Evolutionary conservation across 2,888 invertebrate genomes (phyloP).

Genomic region (Eupithecia subumbrata): DNA sequence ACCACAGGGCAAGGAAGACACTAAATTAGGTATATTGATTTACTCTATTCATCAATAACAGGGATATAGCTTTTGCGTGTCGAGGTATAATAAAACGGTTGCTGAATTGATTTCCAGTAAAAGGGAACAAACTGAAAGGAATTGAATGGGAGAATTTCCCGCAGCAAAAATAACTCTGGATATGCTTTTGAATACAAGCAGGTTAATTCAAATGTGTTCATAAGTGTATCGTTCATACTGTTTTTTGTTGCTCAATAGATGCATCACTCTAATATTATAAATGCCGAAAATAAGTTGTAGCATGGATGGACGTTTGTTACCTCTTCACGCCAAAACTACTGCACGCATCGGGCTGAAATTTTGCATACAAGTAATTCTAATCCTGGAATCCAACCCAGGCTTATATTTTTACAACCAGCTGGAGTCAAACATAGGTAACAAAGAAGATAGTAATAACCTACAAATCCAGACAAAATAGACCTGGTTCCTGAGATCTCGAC

Average conservation of each 20-base stretch:
- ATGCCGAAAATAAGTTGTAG: too few relatives aligned
- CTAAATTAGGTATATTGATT: not conserved
- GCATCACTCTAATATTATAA: too few relatives aligned
- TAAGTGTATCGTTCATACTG: not conserved
- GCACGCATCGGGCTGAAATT: too few relatives aligned
- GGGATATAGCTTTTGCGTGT: conserved; percentile 2
- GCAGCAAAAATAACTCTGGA: not conserved
- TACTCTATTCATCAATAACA: not conserved
- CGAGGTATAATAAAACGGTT: conserved; percentile 1
- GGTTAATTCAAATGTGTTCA: not conserved
- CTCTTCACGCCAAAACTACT: too few relatives aligned
- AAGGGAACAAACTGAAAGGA: conserved; percentile 4
- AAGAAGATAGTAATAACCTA: too few relatives aligned
- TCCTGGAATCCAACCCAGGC: too few relatives aligned
- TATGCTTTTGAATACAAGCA: not conserved
- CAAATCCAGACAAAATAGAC: too few relatives aligned
- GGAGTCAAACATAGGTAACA: too few relatives aligned
- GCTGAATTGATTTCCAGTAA: conserved; percentile 14
- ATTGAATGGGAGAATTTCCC: not conserved
- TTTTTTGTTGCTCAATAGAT: not conserved
- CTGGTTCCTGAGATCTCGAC: too few relatives aligned
- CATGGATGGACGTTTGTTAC: too few relatives aligned
- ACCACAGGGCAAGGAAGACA: not conserved
- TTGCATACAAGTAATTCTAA: too few relatives aligned
- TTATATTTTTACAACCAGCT: too few relatives aligned